Percentiles rank a stretch among this genome's conserved stretches.
Conservation (phyloP, 2,888 invertebrate species). For the Thelaira solivaga region DNA sequence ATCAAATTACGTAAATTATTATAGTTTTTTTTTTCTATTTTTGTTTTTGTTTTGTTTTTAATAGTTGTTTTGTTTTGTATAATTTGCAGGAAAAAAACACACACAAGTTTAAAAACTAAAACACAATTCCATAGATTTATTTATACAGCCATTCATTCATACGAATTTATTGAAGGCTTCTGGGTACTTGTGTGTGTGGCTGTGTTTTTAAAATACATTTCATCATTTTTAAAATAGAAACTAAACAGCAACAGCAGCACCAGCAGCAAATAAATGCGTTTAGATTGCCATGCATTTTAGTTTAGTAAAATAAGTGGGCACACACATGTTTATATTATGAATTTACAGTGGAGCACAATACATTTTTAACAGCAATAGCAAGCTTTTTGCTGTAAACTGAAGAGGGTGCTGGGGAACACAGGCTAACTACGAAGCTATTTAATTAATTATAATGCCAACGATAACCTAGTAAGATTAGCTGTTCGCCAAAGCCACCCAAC, state of each 20-base stretch:
- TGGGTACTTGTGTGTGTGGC: constrained; percentile 10
- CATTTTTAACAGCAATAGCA: too few species aligned
- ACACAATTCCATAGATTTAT: constrained; percentile 52
- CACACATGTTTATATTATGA: constrained; percentile 22
- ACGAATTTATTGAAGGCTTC: constrained; percentile 16
- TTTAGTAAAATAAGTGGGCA: not conserved
- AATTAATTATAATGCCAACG: too few species aligned
- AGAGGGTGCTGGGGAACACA: too few species aligned
- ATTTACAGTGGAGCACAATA: constrained; percentile 2
- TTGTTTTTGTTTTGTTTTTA: constrained; percentile 31
- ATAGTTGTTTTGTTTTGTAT: constrained; percentile 54
- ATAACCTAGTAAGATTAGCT: too few species aligned
- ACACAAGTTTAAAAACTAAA: constrained; percentile 59
- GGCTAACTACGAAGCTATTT: too few species aligned
- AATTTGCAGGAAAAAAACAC: constrained; percentile 42
- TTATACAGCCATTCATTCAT: constrained; percentile 22
- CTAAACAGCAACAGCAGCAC: constrained; percentile 45
- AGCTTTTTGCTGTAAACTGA: too few species aligned
- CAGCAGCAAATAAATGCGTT: constrained; percentile 56
- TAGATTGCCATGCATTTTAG: constrained; percentile 27
- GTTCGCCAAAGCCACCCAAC: too few species aligned
- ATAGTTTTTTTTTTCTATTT: constrained; percentile 28
- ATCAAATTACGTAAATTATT: constrained; percentile 62
- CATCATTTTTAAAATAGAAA: constrained; percentile 45
- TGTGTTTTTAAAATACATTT: too few species aligned